phyloP scores from a whole-genome alignment of 35 echinoderm and acorn worm species.

The Stichopus chloronotus region DNA sequence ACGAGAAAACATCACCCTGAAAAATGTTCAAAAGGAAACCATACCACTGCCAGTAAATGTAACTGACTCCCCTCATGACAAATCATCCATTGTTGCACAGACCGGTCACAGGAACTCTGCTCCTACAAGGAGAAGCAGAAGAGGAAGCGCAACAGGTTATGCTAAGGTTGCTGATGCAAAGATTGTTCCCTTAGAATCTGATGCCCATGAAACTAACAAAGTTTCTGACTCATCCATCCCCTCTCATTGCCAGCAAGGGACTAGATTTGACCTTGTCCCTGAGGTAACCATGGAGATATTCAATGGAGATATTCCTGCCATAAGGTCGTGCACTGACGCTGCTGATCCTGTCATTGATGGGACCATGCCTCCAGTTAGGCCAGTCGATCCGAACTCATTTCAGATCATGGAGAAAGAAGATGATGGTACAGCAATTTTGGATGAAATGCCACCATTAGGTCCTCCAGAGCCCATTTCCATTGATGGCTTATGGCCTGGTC shows the following conservation, averaged over 20 bases:
- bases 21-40: not conserved
- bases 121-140: not conserved
- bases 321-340: not conserved
- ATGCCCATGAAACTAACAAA: not conserved
- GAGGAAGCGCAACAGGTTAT: not conserved
- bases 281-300: not conserved
- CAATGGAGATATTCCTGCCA: constrained; percentile 13
- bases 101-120: not conserved
- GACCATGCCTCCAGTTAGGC: not conserved
- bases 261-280: not conserved
- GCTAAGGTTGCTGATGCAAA: not conserved
- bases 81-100: constrained; percentile 3
- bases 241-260: not conserved
- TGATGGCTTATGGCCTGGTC: not conserved
- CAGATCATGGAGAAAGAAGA: not conserved
- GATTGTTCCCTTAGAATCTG: not conserved
- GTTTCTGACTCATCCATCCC: not conserved
- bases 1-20: not conserved
- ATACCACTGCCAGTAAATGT: not conserved
- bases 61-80: not conserved
- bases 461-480: constrained; percentile 18
- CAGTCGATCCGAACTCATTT: not conserved
- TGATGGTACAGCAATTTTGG: not conserved
- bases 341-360: not conserved
- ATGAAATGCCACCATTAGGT: constrained; percentile 9